phyloP scores from a whole-genome alignment of 2,888 invertebrate species.

The Agonum fuliginosum region DNA sequence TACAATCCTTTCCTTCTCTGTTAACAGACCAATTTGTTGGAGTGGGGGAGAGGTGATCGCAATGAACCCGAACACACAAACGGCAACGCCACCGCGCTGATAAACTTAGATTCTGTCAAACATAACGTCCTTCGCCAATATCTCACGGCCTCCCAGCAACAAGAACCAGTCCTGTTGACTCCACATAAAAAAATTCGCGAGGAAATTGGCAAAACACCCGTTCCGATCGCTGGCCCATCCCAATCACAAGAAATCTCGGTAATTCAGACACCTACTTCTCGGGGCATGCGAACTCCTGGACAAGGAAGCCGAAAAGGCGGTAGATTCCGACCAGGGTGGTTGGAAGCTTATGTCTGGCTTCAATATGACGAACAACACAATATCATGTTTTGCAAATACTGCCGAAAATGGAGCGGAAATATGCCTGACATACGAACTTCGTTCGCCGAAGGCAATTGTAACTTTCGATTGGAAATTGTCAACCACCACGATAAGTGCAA shows the following conservation, averaged over 20 bases:
- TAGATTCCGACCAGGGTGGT: constrained; percentile 82
- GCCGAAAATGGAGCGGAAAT: constrained; percentile 83
- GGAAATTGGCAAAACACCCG: constrained; percentile 65
- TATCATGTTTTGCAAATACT: constrained; percentile 84
- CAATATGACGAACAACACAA: constrained; percentile 81
- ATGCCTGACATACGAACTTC: constrained; percentile 84
- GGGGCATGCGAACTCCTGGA: constrained; percentile 62
- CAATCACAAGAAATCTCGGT: constrained; percentile 71
- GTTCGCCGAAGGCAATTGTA: constrained; percentile 85
- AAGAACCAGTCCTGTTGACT: neutral
- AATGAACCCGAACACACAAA: constrained; percentile 68
- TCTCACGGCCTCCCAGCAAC: constrained; percentile 14
- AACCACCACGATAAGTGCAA: constrained; percentile 88
- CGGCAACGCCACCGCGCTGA: constrained; percentile 63
- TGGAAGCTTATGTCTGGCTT: constrained; percentile 83
- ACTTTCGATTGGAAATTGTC: constrained; percentile 85
- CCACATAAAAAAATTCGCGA: constrained; percentile 24
- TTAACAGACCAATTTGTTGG: constrained; percentile 77
- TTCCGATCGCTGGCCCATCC: constrained; percentile 65
- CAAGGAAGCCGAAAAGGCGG: constrained; percentile 76
- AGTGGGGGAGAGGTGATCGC: constrained; percentile 74
- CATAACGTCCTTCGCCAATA: constrained; percentile 55
- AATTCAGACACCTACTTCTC: constrained; percentile 66
- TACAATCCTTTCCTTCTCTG: constrained; percentile 80
- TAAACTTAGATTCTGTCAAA: constrained; percentile 41